Base-by-base conservation (phyloP, 2,797 vertebrate genomes). In the Leuciscus waleckii region DNA sequence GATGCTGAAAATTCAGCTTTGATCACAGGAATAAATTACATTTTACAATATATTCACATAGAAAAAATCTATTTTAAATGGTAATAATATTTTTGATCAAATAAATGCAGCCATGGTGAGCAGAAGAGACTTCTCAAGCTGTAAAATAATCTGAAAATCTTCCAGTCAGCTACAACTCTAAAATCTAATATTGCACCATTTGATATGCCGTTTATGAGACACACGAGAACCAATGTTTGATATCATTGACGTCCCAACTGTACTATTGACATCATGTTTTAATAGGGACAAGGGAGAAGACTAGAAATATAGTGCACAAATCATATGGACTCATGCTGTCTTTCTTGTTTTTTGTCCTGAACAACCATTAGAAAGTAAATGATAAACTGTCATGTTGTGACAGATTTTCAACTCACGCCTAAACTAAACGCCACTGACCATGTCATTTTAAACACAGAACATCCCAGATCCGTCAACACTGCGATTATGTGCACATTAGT, bases 401-500 rank as follows among this genome's bases (percentile, higher is more conserved):
- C 79, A 81, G 80, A 68, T n/a, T 71, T 43, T 43, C 9, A 10
- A 43, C 41, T 43, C 41, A 0, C 23, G 23, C 76, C 35, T 37
- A 77, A 61, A 78, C 77, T 84, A 83, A 73, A 79, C 71, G 49
- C 17, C 37, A 35, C 69, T 63, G 61, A 68, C 41, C 82, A 32
- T n/a, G 39, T 41, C 56, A 63, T 61, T 69, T 74, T 49, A 81
- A 82, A 29, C 37, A 4, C 10, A 54, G 10, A 29, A 85, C 32
- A 39, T n/a, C 65, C 29, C 41, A 65, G 80, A 41, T 77, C 77
- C 79, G 75, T 90, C 88, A 89, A 1, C 43, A 21, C 46, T 39
- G 41, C 81, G 86, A 90, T 75, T 77, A 65, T 58, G 54, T 82
- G 86, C 85, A 86, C 35, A 37, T 19, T 81, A 63, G 79, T 87